phyloP scores from a whole-genome alignment of 1,140 invertebrate genomes.

The Drosophila dunni region DNA sequence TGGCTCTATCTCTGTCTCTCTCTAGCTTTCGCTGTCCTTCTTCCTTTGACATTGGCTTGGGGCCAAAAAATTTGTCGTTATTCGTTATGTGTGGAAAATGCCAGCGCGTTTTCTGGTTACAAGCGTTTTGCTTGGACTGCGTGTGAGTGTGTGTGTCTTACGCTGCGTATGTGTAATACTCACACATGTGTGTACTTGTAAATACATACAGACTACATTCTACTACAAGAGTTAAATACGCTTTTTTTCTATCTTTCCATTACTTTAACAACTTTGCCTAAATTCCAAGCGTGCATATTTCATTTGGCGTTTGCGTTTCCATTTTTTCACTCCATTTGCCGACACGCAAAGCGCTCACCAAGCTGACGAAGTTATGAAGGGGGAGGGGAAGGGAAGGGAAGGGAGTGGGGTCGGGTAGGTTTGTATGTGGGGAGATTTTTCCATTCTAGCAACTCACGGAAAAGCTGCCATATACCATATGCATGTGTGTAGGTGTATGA shows the following conservation, averaged over 20 bases:
- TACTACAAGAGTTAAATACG: conserved; percentile 9
- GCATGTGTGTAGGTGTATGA: conserved; percentile 15
- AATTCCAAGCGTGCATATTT: conserved; percentile 70
- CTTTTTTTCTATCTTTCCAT: conserved; percentile 32
- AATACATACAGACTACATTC: conserved; percentile 2
- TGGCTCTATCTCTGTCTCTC: background rate
- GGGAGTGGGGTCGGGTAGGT: background rate
- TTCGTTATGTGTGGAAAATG: conserved; percentile 48
- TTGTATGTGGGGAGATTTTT: no score
- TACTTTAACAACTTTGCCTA: conserved; percentile 58
- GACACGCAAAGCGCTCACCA: conserved; percentile 53
- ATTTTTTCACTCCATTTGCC: conserved; percentile 28
- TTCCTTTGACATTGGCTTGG: conserved; percentile 45
- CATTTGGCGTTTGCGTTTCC: conserved; percentile 62
- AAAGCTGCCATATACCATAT: conserved; percentile 5
- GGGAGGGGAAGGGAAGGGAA: no score
- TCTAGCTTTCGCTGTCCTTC: background rate
- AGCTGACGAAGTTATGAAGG: conserved; percentile 3
- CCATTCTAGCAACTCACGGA: no score
- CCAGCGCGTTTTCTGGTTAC: conserved; percentile 32
- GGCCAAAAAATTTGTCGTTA: conserved; percentile 58
- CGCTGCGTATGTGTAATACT: no score
- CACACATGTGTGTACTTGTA: background rate
- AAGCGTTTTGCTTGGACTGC: conserved; percentile 20
- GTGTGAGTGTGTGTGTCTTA: conserved; percentile 20